These are phyloP conservation scores for Branchellion lobata DNA, from an alignment of 2,888 invertebrate species.

Conservation along the genomic window DNA sequence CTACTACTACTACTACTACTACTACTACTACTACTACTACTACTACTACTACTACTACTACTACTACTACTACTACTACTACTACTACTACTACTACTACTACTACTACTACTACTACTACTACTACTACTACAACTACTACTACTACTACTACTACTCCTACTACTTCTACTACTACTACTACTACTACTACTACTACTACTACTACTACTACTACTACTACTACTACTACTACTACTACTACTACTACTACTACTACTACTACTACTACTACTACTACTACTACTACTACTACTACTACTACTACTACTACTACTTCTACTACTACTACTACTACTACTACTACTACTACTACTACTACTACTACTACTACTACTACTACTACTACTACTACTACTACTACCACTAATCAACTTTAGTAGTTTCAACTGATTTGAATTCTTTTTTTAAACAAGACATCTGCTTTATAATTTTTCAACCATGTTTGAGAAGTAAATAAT, in stretches of 20 bases:
- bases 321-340: slow-evolving; percentile 39
- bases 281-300: slow-evolving; percentile 40
- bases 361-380: slow-evolving; percentile 40
- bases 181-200: slow-evolving; percentile 31
- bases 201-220: slow-evolving; percentile 15
- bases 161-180: slow-evolving; percentile 33
- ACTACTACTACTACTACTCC: slow-evolving; percentile 36
- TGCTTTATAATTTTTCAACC: too few species aligned
- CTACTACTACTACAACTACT: slow-evolving; percentile 41
- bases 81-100: slow-evolving; percentile 43
- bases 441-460: too few species aligned
- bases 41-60: slow-evolving; percentile 32
- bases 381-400: slow-evolving; percentile 40
- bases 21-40: slow-evolving; percentile 20
- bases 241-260: slow-evolving; percentile 40
- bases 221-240: slow-evolving; percentile 20
- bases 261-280: slow-evolving; percentile 37
- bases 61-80: slow-evolving; percentile 43
- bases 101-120: slow-evolving; percentile 43
- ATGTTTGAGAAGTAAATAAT: too few species aligned
- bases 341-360: slow-evolving; percentile 40
- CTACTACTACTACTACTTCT: slow-evolving; percentile 39
- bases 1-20: slow-evolving; percentile 35
- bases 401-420: slow-evolving; percentile 33
- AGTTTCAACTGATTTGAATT: too few species aligned